Base-by-base conservation (phyloP, 2,113 vertebrate species). In the Gadus chalcogrammus region DNA sequence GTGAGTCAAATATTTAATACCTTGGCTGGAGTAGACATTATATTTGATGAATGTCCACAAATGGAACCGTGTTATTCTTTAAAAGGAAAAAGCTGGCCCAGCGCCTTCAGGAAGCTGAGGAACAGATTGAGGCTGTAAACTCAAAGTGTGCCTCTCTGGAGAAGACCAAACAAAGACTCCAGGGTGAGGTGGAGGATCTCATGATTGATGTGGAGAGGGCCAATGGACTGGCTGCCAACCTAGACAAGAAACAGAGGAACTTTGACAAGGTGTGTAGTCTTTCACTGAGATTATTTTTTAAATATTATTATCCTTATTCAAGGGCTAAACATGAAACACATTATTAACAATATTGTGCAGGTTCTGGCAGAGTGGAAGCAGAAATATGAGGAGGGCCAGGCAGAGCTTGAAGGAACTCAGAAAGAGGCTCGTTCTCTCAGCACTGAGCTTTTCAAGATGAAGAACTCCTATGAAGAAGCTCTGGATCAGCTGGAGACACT, bases 361-460 rank as follows among this genome's bases (percentile, higher is more conserved):
- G 61, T 62, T 28, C 12, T 62, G 18, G 61, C 61, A 13, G 61
- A 62, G 0, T 62, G 61, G 61, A 62, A 62, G 61, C 61, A 62
- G 61, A 62, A 62, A 62, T 62, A 62, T 62, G 61, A 62, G 24
- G 61, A 62, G 22, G 61, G 61, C 15, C 90, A 92, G 70, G 85
- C 90, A 61, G 92, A 93, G 76, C 72, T 94, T 65, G 94, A 95
- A 64, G 88, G 89, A 12, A 72, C 92, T 62, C 91, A 90, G 84
- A 94, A 94, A 70, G 92, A 94, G 76, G 88, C 93, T 72, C 89
- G 92, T 59, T 91, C 92, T 60, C 90, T 93, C 4, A 90, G 93
- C 27, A 93, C 93, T 55, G 92, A 94, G 69, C 87, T 93, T 61
- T 94, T 95, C 83, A 94, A 94, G 81, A 89, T 94, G 91, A 96